A percentile compares a stretch with the other conserved stretches of the same genome.
phyloP scores from a whole-genome alignment of 2,797 vertebrate species.

The Potorous gilbertii region DNA sequence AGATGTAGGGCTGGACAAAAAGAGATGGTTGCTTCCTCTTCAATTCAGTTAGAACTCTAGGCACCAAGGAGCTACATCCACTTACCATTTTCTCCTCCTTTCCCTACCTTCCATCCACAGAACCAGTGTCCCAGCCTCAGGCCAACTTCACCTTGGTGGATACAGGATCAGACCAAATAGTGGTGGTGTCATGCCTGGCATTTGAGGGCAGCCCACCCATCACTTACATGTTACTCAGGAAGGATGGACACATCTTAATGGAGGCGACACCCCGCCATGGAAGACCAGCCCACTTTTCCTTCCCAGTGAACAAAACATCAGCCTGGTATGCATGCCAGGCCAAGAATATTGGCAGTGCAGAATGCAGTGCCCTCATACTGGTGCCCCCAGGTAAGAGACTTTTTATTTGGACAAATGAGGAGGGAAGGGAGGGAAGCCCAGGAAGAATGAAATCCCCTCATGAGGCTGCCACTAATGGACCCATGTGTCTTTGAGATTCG shows the following conservation, averaged over 20 bases:
- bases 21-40: background rate
- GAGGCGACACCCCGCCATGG: fast-evolving
- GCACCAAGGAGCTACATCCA: too few relatives aligned
- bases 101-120: slow-evolving; percentile 8
- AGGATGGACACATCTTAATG: background rate
- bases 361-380: background rate
- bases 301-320: background rate
- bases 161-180: background rate
- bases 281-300: slow-evolving; percentile 60
- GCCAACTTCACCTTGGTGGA: slow-evolving; percentile 7
- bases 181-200: slow-evolving; percentile 39
- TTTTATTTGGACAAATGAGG: background rate
- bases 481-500: background rate
- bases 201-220: slow-evolving; percentile 62
- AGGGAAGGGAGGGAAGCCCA: too few relatives aligned
- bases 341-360: background rate
- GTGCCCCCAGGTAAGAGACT: slow-evolving; percentile 60
- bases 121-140: slow-evolving; percentile 41
- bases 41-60: background rate
- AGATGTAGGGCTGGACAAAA: background rate
- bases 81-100: background rate
- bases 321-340: slow-evolving; percentile 59
- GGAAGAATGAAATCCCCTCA: background rate
- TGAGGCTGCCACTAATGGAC: background rate
- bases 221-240: slow-evolving; percentile 53